Percentiles rank a stretch among this genome's conserved stretches.
Evolutionary conservation across 2,888 invertebrate genomes (phyloP).

Genomic region (Mystacides longicornis): DNA sequence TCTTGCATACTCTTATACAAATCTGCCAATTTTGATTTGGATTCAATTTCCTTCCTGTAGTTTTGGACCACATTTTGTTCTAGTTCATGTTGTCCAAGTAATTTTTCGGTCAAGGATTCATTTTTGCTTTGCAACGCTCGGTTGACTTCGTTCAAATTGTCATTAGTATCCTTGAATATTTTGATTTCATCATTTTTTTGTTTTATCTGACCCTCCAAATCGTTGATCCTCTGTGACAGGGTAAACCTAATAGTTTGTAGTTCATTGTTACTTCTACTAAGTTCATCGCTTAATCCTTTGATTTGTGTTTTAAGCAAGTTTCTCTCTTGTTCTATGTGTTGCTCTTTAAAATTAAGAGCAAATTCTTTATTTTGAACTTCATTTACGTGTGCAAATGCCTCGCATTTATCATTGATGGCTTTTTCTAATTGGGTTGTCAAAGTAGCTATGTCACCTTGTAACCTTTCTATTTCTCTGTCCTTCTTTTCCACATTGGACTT

Average conservation of each 20-base stretch:
- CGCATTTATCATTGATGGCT: constrained; percentile 75
- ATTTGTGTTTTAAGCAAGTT: constrained; percentile 70
- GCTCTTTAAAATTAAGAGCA: constrained; percentile 72
- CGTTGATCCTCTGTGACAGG: constrained; percentile 57
- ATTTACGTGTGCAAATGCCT: constrained; percentile 70
- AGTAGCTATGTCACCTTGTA: constrained; percentile 60
- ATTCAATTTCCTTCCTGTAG: constrained; percentile 72
- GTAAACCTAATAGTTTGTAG: constrained; percentile 70
- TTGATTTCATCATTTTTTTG: constrained; percentile 74
- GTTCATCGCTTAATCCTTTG: constrained; percentile 67
- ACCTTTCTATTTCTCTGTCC: constrained; percentile 63
- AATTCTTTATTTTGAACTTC: constrained; percentile 76
- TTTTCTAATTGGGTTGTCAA: constrained; percentile 65
- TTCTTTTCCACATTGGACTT: constrained; percentile 64
- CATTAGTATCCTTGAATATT: constrained; percentile 61
- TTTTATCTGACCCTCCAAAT: constrained; percentile 65
- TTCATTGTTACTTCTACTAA: constrained; percentile 71
- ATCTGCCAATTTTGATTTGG: constrained; percentile 77
- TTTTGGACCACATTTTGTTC: constrained; percentile 68
- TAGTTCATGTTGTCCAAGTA: constrained; percentile 67
- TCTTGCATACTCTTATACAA: constrained; percentile 76
- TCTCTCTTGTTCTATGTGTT: constrained; percentile 76
- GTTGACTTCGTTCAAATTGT: constrained; percentile 61
- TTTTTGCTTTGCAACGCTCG: constrained; percentile 59
- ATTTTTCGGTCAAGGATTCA: constrained; percentile 60